Conservation (phyloP, 2,888 invertebrate species). For the Diarsia mendica region DNA sequence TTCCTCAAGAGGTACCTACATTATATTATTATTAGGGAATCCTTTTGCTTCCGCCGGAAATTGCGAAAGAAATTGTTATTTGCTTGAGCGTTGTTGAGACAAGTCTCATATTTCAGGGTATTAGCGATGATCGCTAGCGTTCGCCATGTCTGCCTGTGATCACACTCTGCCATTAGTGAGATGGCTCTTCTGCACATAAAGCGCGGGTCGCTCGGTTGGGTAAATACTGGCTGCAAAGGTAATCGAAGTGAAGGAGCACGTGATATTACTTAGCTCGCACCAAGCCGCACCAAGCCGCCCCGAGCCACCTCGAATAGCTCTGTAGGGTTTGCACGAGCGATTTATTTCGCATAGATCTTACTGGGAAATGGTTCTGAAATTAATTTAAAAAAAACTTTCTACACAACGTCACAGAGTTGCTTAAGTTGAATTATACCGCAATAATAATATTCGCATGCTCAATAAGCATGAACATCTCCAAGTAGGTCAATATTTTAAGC, state of each 20-base stretch:
- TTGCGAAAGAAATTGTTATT: conserved; percentile 42
- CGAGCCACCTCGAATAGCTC: neutral
- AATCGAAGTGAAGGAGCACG: conserved; percentile 50
- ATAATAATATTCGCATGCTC: too few species aligned
- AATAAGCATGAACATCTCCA: too few species aligned
- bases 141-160: conserved; percentile 15
- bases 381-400: too few species aligned
- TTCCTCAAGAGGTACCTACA: conserved; percentile 6
- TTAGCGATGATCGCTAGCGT: conserved; percentile 9
- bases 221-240: conserved; percentile 41
- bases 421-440: too few species aligned
- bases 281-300: neutral
- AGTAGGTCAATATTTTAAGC: too few species aligned
- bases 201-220: conserved; percentile 17
- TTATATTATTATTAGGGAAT: conserved; percentile 24
- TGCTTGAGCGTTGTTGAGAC: conserved; percentile 22
- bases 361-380: too few species aligned
- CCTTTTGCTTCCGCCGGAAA: conserved; percentile 27
- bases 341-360: neutral
- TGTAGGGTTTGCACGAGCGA: neutral
- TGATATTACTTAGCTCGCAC: conserved; percentile 11
- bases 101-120: conserved; percentile 19
- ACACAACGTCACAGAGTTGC: too few species aligned
- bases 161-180: conserved; percentile 34
- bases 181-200: conserved; percentile 28